Evolutionary conservation across 2,888 invertebrate species (phyloP).

Genomic region (Neuroscelio doddi): DNA sequence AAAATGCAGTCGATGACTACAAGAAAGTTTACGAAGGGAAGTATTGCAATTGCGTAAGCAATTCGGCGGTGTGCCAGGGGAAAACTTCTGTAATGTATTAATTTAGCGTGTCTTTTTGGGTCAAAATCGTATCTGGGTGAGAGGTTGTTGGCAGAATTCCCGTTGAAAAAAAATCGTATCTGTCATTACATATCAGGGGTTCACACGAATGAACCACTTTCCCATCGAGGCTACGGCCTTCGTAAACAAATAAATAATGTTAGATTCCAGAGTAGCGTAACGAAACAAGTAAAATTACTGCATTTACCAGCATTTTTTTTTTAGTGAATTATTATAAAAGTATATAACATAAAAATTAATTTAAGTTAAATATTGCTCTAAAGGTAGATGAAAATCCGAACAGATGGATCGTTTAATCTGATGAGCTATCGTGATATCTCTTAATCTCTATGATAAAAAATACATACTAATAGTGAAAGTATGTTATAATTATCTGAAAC

Average conservation of each 20-base stretch:
- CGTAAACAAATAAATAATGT: conserved; percentile 62
- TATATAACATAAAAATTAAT: conserved; percentile 5
- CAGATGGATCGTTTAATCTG: no score
- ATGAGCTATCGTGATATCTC: no score
- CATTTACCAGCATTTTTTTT: no score
- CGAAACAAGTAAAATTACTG: conserved; percentile 1
- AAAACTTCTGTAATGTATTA: conserved; percentile 67
- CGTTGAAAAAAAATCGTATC: conserved; percentile 45
- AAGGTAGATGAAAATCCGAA: no score
- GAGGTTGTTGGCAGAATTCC: conserved; percentile 60
- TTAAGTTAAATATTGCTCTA: no score
- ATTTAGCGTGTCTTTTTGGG: conserved; percentile 69
- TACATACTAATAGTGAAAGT: no score
- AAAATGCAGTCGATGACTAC: conserved; percentile 27
- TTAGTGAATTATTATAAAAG: not conserved
- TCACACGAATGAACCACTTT: conserved; percentile 37
- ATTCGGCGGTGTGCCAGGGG: conserved; percentile 67
- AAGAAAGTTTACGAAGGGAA: conserved; percentile 49
- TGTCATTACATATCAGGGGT: conserved; percentile 34
- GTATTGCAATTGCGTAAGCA: conserved; percentile 58
- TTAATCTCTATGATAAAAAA: no score
- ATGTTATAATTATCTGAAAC: no score
- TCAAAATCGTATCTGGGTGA: conserved; percentile 62
- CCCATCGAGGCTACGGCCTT: conserved; percentile 37
- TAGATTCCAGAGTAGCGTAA: conserved; percentile 21